Evolutionary conservation across 2,797 vertebrate species (phyloP).

Genomic region (Nothura maculosa): DNA sequence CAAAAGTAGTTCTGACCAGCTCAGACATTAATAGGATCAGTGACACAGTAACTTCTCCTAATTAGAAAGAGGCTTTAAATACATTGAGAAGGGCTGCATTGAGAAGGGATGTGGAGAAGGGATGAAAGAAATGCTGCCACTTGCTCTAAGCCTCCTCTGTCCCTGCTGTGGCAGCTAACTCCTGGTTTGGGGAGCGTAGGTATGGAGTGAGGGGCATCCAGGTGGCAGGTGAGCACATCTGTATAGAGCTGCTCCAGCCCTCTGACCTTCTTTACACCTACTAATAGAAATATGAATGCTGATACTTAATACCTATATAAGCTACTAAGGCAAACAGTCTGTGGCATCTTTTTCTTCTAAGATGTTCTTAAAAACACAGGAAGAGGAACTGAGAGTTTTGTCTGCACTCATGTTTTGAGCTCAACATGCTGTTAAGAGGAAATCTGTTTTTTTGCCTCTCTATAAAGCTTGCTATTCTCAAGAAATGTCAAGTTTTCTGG

Average conservation of each 20-base stretch:
- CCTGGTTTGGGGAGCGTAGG: too few species aligned
- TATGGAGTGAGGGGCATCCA: accelerated
- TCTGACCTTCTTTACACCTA: not conserved
- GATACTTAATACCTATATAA: not conserved
- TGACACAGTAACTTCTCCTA: not conserved
- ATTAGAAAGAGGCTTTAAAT: not conserved
- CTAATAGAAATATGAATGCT: not conserved
- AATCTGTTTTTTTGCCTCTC: not conserved
- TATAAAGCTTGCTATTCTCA: not conserved
- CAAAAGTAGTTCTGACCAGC: not conserved
- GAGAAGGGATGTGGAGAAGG: not conserved
- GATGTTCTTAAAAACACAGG: not conserved
- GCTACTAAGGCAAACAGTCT: not conserved
- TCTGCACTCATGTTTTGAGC: accelerated
- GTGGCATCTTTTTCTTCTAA: not conserved
- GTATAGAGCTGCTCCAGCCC: not conserved
- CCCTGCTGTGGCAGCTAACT: not conserved
- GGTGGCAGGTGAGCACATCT: not conserved
- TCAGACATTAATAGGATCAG: not conserved
- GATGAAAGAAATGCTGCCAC: not conserved
- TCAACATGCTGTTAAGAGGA: not conserved
- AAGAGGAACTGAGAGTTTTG: not conserved
- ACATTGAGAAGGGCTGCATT: not conserved
- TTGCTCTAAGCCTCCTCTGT: too few species aligned
- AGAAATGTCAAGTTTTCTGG: not conserved